These are phyloP conservation scores for Pseudococcus longispinus DNA, from an alignment of 2,888 invertebrate species.

Conservation along the genomic window DNA sequence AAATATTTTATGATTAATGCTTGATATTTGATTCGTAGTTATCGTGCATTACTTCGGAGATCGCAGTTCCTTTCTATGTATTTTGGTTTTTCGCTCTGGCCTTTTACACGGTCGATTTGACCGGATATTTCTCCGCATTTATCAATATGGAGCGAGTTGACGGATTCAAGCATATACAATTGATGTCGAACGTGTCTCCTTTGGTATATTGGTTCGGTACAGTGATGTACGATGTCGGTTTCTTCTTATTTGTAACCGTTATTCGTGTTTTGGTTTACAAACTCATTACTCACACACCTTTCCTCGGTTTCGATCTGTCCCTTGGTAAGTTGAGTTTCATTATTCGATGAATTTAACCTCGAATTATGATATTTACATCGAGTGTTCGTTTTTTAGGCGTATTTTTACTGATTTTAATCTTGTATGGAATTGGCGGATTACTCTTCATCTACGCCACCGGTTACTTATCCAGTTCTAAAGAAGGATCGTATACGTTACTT, in stretches of 20 bases:
- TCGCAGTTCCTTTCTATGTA: not conserved
- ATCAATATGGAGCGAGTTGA: constrained; percentile 71
- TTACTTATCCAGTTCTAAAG: constrained; percentile 8
- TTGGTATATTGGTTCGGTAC: constrained; percentile 71
- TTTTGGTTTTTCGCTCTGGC: constrained; percentile 52
- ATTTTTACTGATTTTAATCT: not conserved
- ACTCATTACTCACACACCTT: not conserved
- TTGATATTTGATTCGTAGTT: not conserved
- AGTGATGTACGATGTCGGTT: constrained; percentile 67
- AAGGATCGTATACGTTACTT: constrained; percentile 34
- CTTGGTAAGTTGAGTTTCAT: not conserved
- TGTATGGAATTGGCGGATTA: constrained; percentile 30
- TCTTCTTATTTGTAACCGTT: constrained; percentile 59
- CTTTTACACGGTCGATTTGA: constrained; percentile 63
- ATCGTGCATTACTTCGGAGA: not conserved
- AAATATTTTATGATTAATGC: not conserved
- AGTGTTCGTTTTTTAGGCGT: constrained; percentile 14
- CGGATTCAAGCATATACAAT: constrained; percentile 73
- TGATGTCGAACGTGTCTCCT: constrained; percentile 71
- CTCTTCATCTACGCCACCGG: constrained; percentile 46
- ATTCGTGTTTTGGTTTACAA: not conserved
- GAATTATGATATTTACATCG: not conserved
- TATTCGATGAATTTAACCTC: not conserved
- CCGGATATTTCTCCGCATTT: constrained; percentile 68
- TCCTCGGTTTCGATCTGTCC: not conserved